Evolutionary conservation across 2,113 vertebrate genomes (phyloP), one percentile per base, ranked within the genome.

Genomic region (Oreochromis spilurus): DNA sequence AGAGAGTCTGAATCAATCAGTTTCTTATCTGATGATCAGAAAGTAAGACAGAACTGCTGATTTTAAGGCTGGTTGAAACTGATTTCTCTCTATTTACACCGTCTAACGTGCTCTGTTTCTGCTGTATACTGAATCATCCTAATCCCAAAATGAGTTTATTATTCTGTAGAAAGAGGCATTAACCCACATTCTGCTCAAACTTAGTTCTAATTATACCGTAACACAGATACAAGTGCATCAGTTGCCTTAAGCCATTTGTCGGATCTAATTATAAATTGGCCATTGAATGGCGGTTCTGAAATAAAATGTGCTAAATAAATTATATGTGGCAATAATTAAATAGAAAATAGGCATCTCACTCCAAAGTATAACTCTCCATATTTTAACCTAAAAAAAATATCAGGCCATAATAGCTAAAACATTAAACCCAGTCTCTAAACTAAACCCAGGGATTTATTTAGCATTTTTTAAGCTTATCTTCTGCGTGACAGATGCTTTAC

Each of bases 21-120:
- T 86, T 87, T 89, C 86, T 94, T 89, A 93, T 94, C 92, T 89
- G 84, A 91, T 91, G 84, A 78, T 65, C 89, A 57, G 80, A 85
- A 86, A 79, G 65, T 90, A 79, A 81, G 83, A 88, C 82, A 83
- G 81, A 81, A 82, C 67, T 83, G 50, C 45, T 79, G 90, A 92
- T 89, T 92, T 90, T 81, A 81, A 77, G 53, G 62, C 78, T 40
- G 67, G 72, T 91, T 92, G 78, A 85, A 87, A 89, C 62, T 58
- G 82, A 87, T 91, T 86, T 53, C 52, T 83, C 83, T 34, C 26
- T 43, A 4, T 40, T 36, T 4, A 81, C 83, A 82, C 36, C 40
- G 4, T 67, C 43, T 21, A 53, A 45, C 29, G 7, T 26, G 17
- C 65, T 38, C 12, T 24, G 3, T 81, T 78, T 54, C 21, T 14